Base-by-base conservation (phyloP, 2,797 vertebrate genomes). In the Neoniphon sammara region DNA sequence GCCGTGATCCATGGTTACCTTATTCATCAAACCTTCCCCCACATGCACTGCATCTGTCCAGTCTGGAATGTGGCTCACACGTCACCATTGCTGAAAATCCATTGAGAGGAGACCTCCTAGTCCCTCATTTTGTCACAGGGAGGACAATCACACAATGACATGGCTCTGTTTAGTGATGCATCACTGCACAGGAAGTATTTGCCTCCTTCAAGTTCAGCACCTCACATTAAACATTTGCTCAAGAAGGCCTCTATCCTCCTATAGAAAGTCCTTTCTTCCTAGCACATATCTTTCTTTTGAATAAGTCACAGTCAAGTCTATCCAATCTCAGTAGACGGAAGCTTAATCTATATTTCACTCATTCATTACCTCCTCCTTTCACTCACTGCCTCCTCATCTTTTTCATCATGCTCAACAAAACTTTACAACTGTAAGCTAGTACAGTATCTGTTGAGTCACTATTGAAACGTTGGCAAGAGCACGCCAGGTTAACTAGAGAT, bases 181-280 rank as follows among this genome's bases (percentile, higher is more conserved):
- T 91, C 87, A 58, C 78, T 91, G 87, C 87, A 76, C 80, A 55
- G 46, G 75, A 90, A 87, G 86, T 89, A 92, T 92, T 91, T 85
- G 67, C 73, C 74, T 85, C 80, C 82, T 87, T 85, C 85, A 92
- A 91, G 91, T 92, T 93, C 89, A 84, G 69, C 78, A 78, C 78
- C 85, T 88, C 84, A 62, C 80, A 87, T 89, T 80, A 89, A 92
- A 91, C 89, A 88, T 92, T 90, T 89, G 78, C 82, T 87, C 66
- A 86, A 78, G 70, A 83, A 84, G 80, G 62, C 62, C 54, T n/a
- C 44, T 42, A 42, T 82, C 79, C 71, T 80, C 44, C 47, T 27
- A 1, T 50, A 54, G 55, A 58, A 52, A 12, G 25, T 60, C 12
- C 23, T 81, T 85, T 62, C 59, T 73, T 60, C 70, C 52, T 76